Base-by-base conservation (phyloP, 2,888 invertebrate genomes). In the Athalia rosae region DNA sequence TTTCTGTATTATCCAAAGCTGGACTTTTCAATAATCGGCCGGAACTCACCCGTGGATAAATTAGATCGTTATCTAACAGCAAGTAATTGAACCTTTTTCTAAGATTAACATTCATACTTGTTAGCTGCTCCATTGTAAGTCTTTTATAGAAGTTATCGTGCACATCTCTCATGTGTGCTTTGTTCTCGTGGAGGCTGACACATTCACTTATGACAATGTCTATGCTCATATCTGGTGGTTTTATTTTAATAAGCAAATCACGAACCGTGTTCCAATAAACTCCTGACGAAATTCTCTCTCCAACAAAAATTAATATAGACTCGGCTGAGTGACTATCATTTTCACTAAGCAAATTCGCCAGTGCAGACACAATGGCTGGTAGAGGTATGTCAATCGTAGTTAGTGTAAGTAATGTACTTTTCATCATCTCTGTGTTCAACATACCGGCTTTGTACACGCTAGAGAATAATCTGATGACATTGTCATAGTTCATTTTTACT, bases 161-260 rank as follows among this genome's bases (percentile, higher is more conserved):
- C 47, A 87, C 63, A 13, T 85, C 84, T 0, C 56, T 8, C 43
- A 82, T 73, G 41, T 86, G 73, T 9, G 48, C 11, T 28, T 43
- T 58, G n/a, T 48, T 77, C 74, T 77, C 81, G 58, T 78, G 77
- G 71, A 3, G 9, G 0, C 56, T 62, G 15, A 83, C 28, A 62
- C 83, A 84, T 56, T 87, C 84, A 4, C 61, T 0, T 45, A 87
- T 48, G 15, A 86, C 74, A 0, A 50, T 56, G 4, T 81, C 71
- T 43, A 84, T 50, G 47, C 77, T 59, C 47, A 58, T 1, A 8
- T 5, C 3, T 6, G 81, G 45, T 1, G 80, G 78, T 4, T 45
- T 53, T 1, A 79, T 4, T 59, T 67, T 76, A 5, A 79, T 74
- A 0, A 81, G n/a, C 6, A 87, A 67, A 63, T 47, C 58, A 71